Base-by-base conservation (phyloP, 1,140 invertebrate genomes). In the Brachystomella parvula region DNA sequence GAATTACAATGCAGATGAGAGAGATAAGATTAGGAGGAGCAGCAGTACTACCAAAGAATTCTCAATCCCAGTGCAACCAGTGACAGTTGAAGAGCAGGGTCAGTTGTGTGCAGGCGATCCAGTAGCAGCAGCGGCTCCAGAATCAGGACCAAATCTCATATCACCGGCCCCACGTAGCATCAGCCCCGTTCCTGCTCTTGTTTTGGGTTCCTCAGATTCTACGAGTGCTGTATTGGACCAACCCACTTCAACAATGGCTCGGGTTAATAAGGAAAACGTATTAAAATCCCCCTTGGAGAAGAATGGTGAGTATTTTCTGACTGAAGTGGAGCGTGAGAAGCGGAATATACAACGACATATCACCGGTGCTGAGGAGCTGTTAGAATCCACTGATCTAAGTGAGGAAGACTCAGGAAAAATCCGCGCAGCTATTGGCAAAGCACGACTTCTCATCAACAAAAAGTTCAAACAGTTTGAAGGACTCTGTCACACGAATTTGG, bases 391-490 rank as follows among this genome's bases (percentile, higher is more conserved):
- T 70, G 71, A 72, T 47, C 75, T 89, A 6, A 83, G 84, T 9
- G 90, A 92, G 75, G 89, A 94, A 74, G 84, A 86, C 1, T 81
- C 86, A 67, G 94, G 94, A 0, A 85, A 89, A 74, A 80, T 96
- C 44, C 81, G 91, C 57, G 87, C 93, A 12, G 90, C 92, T 19
- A 85, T 90, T 28, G 94, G 94, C 21, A 96, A 96, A 80, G 92
- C 92, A 6, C 83, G 89, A 66, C 81, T 98, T 57, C 79, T 98
- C 58, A 85, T 92, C 15, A 86, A 86, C 19, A 89, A 96, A 79
- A 97, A 96, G 77, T 93, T 96, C 83, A 87, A 92, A 77, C 94
- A 98, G 78, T 97, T 97, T 78, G 85, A 88, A 81, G 92, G 89
- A 65, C 78, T 91, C 12, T 91, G 89, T 77, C 81, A 86, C 21